phyloP scores from a whole-genome alignment of 1,140 invertebrate species.

The Drosophila nikananu region DNA sequence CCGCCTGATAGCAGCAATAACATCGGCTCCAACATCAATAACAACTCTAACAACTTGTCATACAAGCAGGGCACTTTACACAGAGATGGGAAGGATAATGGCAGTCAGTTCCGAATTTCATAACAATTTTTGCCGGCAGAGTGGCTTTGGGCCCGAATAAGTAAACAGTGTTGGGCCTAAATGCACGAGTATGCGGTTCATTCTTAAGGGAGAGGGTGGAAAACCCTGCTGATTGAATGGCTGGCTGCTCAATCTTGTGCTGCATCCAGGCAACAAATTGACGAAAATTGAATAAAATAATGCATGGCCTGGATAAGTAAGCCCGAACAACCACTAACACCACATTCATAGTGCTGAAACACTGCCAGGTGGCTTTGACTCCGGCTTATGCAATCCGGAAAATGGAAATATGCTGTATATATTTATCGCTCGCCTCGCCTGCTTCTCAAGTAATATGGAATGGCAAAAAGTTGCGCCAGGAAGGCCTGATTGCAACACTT shows the following conservation, averaged over 20 bases:
- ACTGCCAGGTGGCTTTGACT: conserved; percentile 18
- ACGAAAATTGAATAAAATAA: conserved; percentile 80
- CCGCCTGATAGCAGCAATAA: conserved; percentile 27
- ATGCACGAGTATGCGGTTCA: conserved; percentile 42
- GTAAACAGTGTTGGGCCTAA: conserved; percentile 62
- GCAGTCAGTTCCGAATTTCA: conserved; percentile 55
- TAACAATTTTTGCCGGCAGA: conserved; percentile 62
- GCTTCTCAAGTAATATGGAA: conserved; percentile 58
- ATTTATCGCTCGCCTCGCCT: conserved; percentile 52
- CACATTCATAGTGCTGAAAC: conserved; percentile 8
- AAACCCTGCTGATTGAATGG: conserved; percentile 21
- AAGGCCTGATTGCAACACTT: conserved; percentile 69
- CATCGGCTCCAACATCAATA: conserved; percentile 45
- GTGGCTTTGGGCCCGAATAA: conserved; percentile 21
- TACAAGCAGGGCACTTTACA: conserved; percentile 58
- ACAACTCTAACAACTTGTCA: conserved; percentile 76
- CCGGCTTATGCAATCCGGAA: conserved; percentile 47
- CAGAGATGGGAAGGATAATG: conserved; percentile 24
- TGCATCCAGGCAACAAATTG: conserved; percentile 61
- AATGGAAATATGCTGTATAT: conserved; percentile 56
- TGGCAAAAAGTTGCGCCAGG: conserved; percentile 53
- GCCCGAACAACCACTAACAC: conserved; percentile 24
- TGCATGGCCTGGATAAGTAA: conserved; percentile 17
- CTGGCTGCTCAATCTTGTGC: neutral
- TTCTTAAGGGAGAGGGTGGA: conserved; percentile 7